Percentiles rank a stretch among this genome's conserved stretches.
Evolutionary conservation across 2,797 vertebrate genomes (phyloP).

Genomic region (Helostoma temminkii): DNA sequence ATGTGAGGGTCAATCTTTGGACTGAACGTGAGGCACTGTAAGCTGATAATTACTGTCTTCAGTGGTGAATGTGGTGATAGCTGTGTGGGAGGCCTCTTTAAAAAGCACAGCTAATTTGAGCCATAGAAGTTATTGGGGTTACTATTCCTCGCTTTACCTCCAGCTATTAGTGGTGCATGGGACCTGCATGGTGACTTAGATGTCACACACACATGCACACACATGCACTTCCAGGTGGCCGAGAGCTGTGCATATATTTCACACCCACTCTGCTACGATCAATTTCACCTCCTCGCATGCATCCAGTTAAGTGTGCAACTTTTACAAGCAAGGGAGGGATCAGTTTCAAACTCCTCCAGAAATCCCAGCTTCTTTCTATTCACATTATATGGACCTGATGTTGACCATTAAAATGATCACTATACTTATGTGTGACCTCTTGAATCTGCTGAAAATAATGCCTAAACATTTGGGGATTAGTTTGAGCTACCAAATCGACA

Average conservation of each 20-base stretch:
- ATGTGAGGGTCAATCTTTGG: slow-evolving; percentile 32
- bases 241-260: slow-evolving; percentile 60
- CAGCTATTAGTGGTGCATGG: slow-evolving; percentile 30
- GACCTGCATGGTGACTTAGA: slow-evolving; percentile 40
- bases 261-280: slow-evolving; percentile 75
- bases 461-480: not conserved
- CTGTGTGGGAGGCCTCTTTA: slow-evolving; percentile 70
- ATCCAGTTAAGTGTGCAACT: slow-evolving; percentile 73
- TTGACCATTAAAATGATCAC: slow-evolving; percentile 70
- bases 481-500: slow-evolving; percentile 3
- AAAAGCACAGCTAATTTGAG: slow-evolving; percentile 70
- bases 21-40: slow-evolving; percentile 23
- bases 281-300: slow-evolving; percentile 73
- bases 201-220: slow-evolving; percentile 38
- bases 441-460: slow-evolving; percentile 6
- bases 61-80: slow-evolving; percentile 43
- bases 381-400: slow-evolving; percentile 60
- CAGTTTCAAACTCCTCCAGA: slow-evolving; percentile 70
- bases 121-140: slow-evolving; percentile 66
- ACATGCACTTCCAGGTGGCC: slow-evolving; percentile 65
- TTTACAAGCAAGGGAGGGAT: slow-evolving; percentile 75
- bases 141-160: slow-evolving; percentile 55
- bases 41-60: slow-evolving; percentile 60
- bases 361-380: slow-evolving; percentile 66
- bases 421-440: slow-evolving; percentile 48